Conservation (phyloP, 1,140 invertebrate species). For the Lucilia cuprina region DNA sequence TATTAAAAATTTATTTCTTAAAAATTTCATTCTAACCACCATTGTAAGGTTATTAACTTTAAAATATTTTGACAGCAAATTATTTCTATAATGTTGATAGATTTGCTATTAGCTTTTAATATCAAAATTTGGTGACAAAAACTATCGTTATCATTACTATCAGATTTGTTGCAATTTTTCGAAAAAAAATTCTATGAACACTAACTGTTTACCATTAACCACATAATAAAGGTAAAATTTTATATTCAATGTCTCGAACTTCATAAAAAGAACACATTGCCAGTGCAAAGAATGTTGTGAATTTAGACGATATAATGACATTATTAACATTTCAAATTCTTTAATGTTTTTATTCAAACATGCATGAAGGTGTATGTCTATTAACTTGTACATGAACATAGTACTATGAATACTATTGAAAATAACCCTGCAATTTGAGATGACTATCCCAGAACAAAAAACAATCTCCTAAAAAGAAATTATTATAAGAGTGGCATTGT, state of each 20-base stretch:
- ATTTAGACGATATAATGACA: not conserved
- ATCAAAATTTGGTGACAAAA: not conserved
- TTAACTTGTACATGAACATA: not conserved
- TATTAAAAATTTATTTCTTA: too few relatives aligned
- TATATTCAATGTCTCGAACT: not conserved
- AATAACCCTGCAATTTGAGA: not conserved
- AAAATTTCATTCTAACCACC: too few relatives aligned
- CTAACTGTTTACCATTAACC: not conserved
- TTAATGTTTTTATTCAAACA: not conserved
- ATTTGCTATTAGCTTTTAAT: too few relatives aligned
- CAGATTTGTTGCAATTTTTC: not conserved
- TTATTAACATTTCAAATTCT: constrained; percentile 3
- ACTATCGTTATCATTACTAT: not conserved
- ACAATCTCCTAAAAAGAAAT: too few relatives aligned
- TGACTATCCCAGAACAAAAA: too few relatives aligned
- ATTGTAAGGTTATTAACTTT: too few relatives aligned
- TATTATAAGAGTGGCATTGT: too few relatives aligned
- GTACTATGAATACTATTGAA: not conserved
- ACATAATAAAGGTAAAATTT: constrained; percentile 15
- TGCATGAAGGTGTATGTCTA: too few relatives aligned
- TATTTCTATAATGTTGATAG: too few relatives aligned
- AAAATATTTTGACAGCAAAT: too few relatives aligned
- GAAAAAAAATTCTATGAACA: not conserved
- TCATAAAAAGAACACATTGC: not conserved
- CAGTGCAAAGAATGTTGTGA: not conserved